Evolutionary conservation across 2,888 invertebrate genomes (phyloP).

Genomic region (Operophtera brumata): DNA sequence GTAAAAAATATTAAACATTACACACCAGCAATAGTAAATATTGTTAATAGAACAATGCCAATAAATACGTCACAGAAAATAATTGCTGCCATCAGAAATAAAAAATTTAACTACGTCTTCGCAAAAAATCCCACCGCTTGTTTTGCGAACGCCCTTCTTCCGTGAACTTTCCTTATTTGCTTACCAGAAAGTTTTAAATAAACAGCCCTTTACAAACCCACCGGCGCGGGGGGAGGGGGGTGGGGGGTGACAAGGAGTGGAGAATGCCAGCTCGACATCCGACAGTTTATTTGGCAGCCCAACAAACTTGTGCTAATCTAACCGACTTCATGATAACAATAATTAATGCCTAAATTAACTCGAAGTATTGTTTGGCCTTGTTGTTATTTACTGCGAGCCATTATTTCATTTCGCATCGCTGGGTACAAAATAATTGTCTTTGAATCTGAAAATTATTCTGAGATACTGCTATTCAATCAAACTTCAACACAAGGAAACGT

Average conservation of each 20-base stretch:
- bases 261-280: slow-evolving; percentile 14
- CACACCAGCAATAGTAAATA: too few species aligned
- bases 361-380: slow-evolving; percentile 3
- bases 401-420: neutral
- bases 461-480: neutral
- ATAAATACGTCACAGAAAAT: too few species aligned
- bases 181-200: slow-evolving; percentile 19
- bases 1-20: too few species aligned
- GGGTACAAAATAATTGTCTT: neutral
- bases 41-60: too few species aligned
- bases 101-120: slow-evolving; percentile 2
- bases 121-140: slow-evolving; percentile 13
- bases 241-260: slow-evolving; percentile 2
- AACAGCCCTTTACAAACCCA: slow-evolving; percentile 17
- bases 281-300: slow-evolving; percentile 19
- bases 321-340: slow-evolving; percentile 27
- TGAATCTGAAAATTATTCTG: neutral
- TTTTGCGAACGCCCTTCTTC: slow-evolving; percentile 11
- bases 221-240: neutral
- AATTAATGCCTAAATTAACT: slow-evolving; percentile 12
- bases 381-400: slow-evolving; percentile 2
- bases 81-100: neutral
- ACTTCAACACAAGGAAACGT: neutral
- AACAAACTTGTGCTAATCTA: slow-evolving; percentile 23
- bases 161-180: slow-evolving; percentile 19